Conservation (phyloP, 2,888 invertebrate species). For the Chalcosyrphus nemorum region DNA sequence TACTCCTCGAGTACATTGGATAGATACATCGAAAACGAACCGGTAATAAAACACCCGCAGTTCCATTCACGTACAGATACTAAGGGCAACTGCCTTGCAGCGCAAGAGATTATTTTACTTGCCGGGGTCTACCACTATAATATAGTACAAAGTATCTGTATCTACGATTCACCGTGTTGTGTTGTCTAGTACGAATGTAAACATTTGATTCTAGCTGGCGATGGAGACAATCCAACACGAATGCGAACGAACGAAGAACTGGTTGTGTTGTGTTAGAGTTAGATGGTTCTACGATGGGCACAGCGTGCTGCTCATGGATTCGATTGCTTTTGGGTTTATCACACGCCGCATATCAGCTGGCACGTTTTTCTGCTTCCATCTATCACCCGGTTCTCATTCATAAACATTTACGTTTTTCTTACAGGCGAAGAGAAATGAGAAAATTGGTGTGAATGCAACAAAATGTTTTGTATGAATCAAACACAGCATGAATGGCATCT, state of each 20-base stretch:
- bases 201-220: slow-evolving; percentile 2
- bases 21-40: not conserved
- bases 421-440: slow-evolving; percentile 1
- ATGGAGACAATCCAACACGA: slow-evolving; percentile 12
- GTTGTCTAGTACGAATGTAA: slow-evolving; percentile 28
- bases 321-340: slow-evolving; percentile 28
- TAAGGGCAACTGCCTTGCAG: slow-evolving; percentile 56
- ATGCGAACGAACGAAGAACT: slow-evolving; percentile 14
- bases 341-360: slow-evolving; percentile 23
- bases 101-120: slow-evolving; percentile 26
- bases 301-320: slow-evolving; percentile 18
- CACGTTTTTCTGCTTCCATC: slow-evolving; percentile 31
- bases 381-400: slow-evolving; percentile 27
- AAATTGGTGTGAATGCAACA: not conserved
- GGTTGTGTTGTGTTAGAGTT: slow-evolving; percentile 26
- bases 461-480: slow-evolving; percentile 12
- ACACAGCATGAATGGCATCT: too few species aligned
- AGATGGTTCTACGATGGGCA: not conserved
- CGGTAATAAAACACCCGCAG: slow-evolving; percentile 1
- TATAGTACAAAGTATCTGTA: slow-evolving; percentile 18
- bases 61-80: slow-evolving; percentile 41
- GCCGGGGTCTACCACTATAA: slow-evolving; percentile 16
- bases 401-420: not conserved
- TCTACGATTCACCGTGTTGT: slow-evolving; percentile 21
- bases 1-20: not conserved